Conservation (phyloP, 2,113 vertebrate species). For the Circaetus gallicus region DNA sequence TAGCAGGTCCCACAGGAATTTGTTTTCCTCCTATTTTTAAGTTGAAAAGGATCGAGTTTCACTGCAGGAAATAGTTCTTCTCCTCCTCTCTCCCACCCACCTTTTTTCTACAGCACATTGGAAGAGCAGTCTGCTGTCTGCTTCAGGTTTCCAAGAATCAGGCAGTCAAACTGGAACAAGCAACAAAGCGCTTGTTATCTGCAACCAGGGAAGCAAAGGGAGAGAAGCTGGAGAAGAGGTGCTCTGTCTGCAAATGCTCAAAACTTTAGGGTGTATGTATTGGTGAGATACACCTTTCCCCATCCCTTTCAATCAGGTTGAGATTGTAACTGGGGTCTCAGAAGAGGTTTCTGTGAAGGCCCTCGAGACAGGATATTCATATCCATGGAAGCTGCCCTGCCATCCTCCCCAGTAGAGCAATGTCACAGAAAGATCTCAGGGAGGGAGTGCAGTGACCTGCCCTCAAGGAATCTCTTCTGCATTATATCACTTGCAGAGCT, state of each 20-base stretch:
- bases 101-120: slow-evolving; percentile 30
- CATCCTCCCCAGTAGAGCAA: background rate
- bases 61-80: slow-evolving; percentile 76
- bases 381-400: background rate
- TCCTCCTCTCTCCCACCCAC: slow-evolving; percentile 55
- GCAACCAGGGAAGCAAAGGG: background rate
- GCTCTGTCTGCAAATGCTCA: background rate
- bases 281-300: background rate
- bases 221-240: background rate
- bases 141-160: slow-evolving; percentile 33
- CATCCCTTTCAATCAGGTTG: background rate
- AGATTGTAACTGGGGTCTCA: background rate
- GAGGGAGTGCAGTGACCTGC: background rate
- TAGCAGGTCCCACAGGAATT: slow-evolving; percentile 62
- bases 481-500: background rate
- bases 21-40: slow-evolving; percentile 72
- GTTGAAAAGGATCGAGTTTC: slow-evolving; percentile 77
- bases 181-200: background rate
- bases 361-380: background rate
- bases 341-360: background rate
- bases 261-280: background rate
- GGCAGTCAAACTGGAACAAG: slow-evolving; percentile 4
- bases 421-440: background rate
- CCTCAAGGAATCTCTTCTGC: background rate
- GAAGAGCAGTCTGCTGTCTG: slow-evolving; percentile 51